A percentile compares a stretch with the other conserved stretches of the same genome.
Evolutionary conservation across 2,113 vertebrate species (phyloP).

Genomic region (Daphoenositta chrysoptera): DNA sequence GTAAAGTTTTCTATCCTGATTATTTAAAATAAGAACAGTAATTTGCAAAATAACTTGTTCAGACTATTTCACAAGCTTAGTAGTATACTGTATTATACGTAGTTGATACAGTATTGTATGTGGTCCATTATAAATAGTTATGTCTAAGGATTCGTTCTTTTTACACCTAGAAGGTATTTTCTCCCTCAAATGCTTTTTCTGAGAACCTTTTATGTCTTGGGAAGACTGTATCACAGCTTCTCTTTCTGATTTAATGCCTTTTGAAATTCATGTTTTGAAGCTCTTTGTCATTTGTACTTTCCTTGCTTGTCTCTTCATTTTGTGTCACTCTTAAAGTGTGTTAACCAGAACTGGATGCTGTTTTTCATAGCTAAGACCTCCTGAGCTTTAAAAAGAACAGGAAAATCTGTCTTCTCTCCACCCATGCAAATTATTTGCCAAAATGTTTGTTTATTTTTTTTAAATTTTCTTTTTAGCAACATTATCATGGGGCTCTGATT

Average conservation of each 20-base stretch:
- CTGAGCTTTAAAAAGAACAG: not conserved
- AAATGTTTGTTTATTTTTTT: not conserved
- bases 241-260: not conserved
- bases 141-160: not conserved
- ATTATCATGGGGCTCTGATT: not conserved
- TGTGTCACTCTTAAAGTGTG: not conserved
- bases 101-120: not conserved
- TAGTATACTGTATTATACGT: not conserved
- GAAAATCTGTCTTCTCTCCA: not conserved
- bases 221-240: not conserved
- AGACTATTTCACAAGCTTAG: not conserved
- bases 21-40: not conserved
- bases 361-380: not conserved
- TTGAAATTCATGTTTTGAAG: not conserved
- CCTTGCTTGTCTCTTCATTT: not conserved
- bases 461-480: not conserved
- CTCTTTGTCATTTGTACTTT: not conserved
- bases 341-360: not conserved
- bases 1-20: not conserved
- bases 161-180: not conserved
- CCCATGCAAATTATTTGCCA: not conserved
- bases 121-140: not conserved
- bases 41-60: not conserved
- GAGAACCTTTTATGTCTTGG: not conserved
- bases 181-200: not conserved